phyloP scores from a whole-genome alignment of 2,888 invertebrate genomes.

The Melanchra persicariae region DNA sequence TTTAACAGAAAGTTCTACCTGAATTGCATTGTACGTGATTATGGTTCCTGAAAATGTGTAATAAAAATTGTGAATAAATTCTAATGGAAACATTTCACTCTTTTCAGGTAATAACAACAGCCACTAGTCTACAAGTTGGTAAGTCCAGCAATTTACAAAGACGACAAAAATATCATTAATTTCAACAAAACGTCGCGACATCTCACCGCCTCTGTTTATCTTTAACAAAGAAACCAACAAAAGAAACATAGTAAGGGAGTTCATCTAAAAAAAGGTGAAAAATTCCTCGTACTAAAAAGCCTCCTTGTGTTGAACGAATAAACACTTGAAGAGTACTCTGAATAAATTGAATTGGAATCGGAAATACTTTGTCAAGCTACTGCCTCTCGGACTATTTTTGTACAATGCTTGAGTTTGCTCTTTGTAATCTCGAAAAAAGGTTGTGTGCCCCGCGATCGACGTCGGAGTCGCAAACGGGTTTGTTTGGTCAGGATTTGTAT shows the following conservation, averaged over 20 bases:
- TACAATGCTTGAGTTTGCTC: slow-evolving; percentile 55
- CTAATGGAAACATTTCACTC: slow-evolving; percentile 25
- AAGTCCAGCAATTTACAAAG: slow-evolving; percentile 47
- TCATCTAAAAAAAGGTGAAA: slow-evolving; percentile 67
- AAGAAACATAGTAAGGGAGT: slow-evolving; percentile 53
- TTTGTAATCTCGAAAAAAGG: slow-evolving; percentile 61
- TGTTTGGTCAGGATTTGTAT: slow-evolving; percentile 40
- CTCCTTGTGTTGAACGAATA: slow-evolving; percentile 69
- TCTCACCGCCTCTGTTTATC: slow-evolving; percentile 52
- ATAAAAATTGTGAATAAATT: background rate
- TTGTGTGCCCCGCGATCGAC: slow-evolving; percentile 37
- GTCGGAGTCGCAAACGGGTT: slow-evolving; percentile 3
- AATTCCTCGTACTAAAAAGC: slow-evolving; percentile 63
- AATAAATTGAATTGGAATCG: slow-evolving; percentile 80
- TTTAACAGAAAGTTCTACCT: too few relatives aligned
- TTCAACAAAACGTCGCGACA: slow-evolving; percentile 39
- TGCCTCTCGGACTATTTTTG: slow-evolving; percentile 60
- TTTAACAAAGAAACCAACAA: slow-evolving; percentile 60
- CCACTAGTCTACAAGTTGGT: slow-evolving; percentile 35
- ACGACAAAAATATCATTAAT: slow-evolving; percentile 52
- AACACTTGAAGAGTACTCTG: slow-evolving; percentile 76
- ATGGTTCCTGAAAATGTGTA: background rate
- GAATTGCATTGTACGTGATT: too few relatives aligned
- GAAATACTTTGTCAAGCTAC: slow-evolving; percentile 72
- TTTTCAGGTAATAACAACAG: slow-evolving; percentile 54